Evolutionary conservation across 2,888 invertebrate species (phyloP).

Genomic region (Agapostemon virescens): DNA sequence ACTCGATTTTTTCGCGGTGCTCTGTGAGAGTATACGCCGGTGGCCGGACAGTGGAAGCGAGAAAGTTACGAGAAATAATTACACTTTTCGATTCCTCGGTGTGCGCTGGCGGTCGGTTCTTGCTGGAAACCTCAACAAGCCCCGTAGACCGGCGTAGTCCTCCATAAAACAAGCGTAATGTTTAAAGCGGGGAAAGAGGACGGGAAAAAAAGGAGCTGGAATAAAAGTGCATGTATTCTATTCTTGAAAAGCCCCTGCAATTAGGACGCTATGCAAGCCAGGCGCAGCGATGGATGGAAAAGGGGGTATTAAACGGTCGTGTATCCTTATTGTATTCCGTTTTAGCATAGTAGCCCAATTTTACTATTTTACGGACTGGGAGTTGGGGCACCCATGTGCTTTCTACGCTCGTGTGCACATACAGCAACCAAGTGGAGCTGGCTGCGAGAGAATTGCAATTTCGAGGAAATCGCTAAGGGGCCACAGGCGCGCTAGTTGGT

Average conservation of each 20-base stretch:
- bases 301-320: constrained; percentile 45
- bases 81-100: constrained; percentile 9
- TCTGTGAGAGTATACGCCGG: neutral
- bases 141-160: neutral
- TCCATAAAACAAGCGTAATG: constrained; percentile 20
- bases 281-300: constrained; percentile 17
- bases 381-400: neutral
- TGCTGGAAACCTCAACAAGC: constrained; percentile 18
- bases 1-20: neutral
- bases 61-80: constrained; percentile 11
- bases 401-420: neutral
- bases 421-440: neutral
- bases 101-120: neutral
- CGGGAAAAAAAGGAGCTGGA: neutral
- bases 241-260: constrained; percentile 51
- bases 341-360: constrained; percentile 55
- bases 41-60: neutral
- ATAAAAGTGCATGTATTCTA: constrained; percentile 5
- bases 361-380: constrained; percentile 51
- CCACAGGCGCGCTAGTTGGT: constrained; percentile 27
- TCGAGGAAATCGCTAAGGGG: constrained; percentile 52
- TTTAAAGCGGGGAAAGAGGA: neutral
- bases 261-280: constrained; percentile 41
- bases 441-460: constrained; percentile 53
- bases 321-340: constrained; percentile 60